Base-by-base conservation (phyloP, 2,797 vertebrate species). In the Crax fasciolata region DNA sequence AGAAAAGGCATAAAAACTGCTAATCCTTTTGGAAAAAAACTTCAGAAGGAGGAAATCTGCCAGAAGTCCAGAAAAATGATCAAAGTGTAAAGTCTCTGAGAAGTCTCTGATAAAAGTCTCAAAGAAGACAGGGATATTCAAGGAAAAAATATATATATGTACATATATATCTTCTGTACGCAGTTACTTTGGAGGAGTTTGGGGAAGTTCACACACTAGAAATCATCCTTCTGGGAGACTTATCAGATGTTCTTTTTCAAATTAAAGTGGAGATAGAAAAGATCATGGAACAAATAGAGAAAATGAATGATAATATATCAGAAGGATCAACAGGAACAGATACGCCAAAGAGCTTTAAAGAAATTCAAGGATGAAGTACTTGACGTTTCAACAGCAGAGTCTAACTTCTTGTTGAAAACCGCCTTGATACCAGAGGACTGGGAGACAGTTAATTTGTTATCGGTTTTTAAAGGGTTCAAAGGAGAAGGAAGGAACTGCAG, bases 11-110 rank as follows among this genome's bases (percentile, higher is more conserved):
- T 66, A 77, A 91, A 87, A 87, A 12, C 30, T 81, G 79, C 49
- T 85, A 92, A 92, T 82, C 44, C 62, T 90, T 90, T 68, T 74
- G 84, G 52, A 84, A 78, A 59, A 92, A 87, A 81, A 59, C 15
- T 90, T 92, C 82, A 91, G 71, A 87, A 82, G 71, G 38, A 91
- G 4, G 46, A 90, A 91, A 89, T 61, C 68, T 94, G 82, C 52
- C 65, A 85, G 27, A 95, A 87, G 52, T 74, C 44, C 61, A 80
- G 62, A 43, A 84, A 67, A 63, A 79, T 84, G 63, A 93, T 91
- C 84, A 89, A 93, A 94, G 83, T 90, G 43, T 65, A 71, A 72
- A 78, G 30, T 82, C 43, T 89, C 43, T 70, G 76, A 84, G 46
- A 92, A 90, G 17, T 58, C 25, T 87, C 48, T 91, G n/a, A 70